A percentile compares a stretch with the other conserved stretches of the same genome.
These are phyloP conservation scores for Paralvinella palmiformis DNA, from an alignment of 1,140 invertebrate species.

Conservation along the genomic window DNA sequence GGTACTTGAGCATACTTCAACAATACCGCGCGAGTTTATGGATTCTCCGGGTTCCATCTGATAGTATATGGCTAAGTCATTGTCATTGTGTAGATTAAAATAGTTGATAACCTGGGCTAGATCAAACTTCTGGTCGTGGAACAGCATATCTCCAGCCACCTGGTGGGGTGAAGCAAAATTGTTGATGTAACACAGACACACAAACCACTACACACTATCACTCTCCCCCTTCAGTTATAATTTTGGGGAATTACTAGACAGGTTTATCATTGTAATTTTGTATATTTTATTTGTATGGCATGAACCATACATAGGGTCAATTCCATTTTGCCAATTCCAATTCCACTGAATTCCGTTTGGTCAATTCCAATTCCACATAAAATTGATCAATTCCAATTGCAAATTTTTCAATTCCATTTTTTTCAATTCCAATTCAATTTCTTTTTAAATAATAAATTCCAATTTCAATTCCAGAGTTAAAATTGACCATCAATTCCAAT, in stretches of 20 bases:
- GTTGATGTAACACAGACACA: not conserved
- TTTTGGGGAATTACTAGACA: not conserved
- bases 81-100: slow-evolving; percentile 28
- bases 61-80: slow-evolving; percentile 39
- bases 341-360: no score
- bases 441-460: no score
- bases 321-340: no score
- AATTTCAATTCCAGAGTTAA: no score
- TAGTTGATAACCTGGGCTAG: slow-evolving; percentile 35
- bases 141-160: slow-evolving; percentile 40
- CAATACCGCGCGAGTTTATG: slow-evolving; percentile 28
- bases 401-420: no score
- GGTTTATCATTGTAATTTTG: not conserved
- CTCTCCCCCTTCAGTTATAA: not conserved
- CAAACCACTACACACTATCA: not conserved
- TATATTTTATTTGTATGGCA: not conserved
- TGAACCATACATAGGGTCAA: no score
- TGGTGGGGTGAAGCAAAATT: not conserved
- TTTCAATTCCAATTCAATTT: no score
- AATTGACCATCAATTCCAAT: no score
- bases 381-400: no score
- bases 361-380: no score
- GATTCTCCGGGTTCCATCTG: slow-evolving; percentile 26
- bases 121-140: slow-evolving; percentile 34
- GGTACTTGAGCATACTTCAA: slow-evolving; percentile 28